Base-by-base conservation (phyloP, 2,113 vertebrate genomes). In the Oxyruncus cristatus region DNA sequence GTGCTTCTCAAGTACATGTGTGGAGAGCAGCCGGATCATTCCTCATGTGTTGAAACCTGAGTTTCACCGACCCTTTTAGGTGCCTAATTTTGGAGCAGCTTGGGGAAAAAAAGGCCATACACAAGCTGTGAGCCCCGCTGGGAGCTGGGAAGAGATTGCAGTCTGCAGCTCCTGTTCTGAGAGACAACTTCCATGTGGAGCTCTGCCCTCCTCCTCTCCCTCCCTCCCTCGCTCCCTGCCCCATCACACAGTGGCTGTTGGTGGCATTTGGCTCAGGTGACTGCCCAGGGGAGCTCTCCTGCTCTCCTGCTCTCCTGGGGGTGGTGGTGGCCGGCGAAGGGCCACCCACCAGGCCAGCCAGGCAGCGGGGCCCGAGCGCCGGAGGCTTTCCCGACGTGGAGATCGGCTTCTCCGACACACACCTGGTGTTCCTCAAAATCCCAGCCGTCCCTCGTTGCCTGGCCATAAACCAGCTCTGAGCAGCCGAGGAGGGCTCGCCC, bases 171-270 rank as follows among this genome's bases (percentile, higher is more conserved):
- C 37, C 63, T 66, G 18, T 47, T 55, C 50, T 62, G 58, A 32
- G 66, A 68, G 32, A 42, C 23, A 35, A 4, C 2, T 74, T 80
- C 23, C n/a, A 14, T 2, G 14, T 6, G 10, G 28, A 92, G 16
- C 23, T 11, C 41, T 47, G 22, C 14, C 19, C 39, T 65, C 49
- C 41, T 84, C 47, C 47, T 49, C 47, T 49, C 50, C 12, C 21
- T 37, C 3, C 1, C 47, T 59, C 0, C 0, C 39, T 59, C 0
- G 0, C 39, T 56, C 17, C 76, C 50, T 18, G 9, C 42, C 12
- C 63, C 37, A 2, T 30, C 5, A 1, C 53, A 16, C 13, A 0
- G 8, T 30, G 41, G n/a, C 9, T 4, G 20, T 4, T 44, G 90
- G 73, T 93, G 89, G 61, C 56, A 8, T 32, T 71, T 67, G 74